phyloP scores from a whole-genome alignment of 2,797 vertebrate species.

The Pogoniulus pusillus region DNA sequence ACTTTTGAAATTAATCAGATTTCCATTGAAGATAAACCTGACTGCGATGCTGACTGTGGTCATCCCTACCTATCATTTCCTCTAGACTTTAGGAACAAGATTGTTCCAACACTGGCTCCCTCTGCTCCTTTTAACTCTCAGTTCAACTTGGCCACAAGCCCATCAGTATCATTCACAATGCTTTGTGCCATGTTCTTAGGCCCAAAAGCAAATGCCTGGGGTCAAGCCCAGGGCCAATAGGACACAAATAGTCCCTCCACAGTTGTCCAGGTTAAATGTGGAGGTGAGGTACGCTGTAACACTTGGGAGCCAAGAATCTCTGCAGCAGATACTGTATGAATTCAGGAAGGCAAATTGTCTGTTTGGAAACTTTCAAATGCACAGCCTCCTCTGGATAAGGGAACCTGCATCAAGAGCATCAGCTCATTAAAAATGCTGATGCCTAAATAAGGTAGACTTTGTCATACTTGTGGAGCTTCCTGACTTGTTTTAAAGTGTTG shows the following conservation, averaged over 20 bases:
- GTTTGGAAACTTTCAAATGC: neutral
- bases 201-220: neutral
- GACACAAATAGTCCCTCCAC: rapidly evolving
- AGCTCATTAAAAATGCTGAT: neutral
- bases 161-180: neutral
- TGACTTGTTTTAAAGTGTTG: neutral
- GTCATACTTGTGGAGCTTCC: neutral
- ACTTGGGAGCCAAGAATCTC: neutral
- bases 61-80: neutral
- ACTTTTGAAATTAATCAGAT: neutral
- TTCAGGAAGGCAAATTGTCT: neutral
- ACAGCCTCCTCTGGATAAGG: neutral
- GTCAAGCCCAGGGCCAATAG: neutral
- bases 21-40: neutral
- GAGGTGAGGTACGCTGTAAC: neutral
- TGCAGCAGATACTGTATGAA: neutral
- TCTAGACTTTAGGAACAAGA: neutral
- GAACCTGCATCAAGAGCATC: neutral
- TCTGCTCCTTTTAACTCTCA: neutral
- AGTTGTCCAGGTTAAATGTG: neutral
- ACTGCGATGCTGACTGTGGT: neutral
- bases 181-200: rapidly evolving
- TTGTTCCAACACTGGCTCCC: neutral
- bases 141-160: neutral
- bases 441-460: neutral